Percentiles rank a stretch among this genome's conserved stretches.
These are phyloP conservation scores for Cyrtonyx montezumae DNA, from an alignment of 2,113 vertebrate species.

Conservation along the genomic window DNA sequence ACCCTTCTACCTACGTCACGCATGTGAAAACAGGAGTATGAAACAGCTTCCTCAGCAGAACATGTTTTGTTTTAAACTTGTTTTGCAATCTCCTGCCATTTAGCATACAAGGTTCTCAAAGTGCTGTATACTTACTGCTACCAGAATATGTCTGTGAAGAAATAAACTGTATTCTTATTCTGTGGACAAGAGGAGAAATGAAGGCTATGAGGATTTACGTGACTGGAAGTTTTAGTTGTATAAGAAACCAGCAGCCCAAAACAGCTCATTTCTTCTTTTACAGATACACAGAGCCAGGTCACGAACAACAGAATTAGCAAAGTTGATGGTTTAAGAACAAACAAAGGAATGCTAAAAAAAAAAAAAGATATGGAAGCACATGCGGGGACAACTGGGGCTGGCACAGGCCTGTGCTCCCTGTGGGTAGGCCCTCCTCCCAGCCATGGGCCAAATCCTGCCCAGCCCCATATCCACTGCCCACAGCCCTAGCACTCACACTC, in stretches of 20 bases:
- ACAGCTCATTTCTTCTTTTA: background rate
- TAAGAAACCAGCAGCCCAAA: background rate
- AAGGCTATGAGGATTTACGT: background rate
- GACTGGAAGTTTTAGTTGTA: background rate
- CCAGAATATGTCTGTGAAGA: background rate
- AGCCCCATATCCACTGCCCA: background rate
- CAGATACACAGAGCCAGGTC: background rate
- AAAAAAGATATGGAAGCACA: background rate
- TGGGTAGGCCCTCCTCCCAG: too few relatives aligned
- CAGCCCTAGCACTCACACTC: background rate
- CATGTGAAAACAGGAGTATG: background rate
- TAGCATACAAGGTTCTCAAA: background rate
- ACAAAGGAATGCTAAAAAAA: background rate
- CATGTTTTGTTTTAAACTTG: background rate
- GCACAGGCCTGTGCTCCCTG: rapidly evolving
- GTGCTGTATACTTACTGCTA: background rate
- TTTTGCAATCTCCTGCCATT: background rate
- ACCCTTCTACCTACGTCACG: background rate
- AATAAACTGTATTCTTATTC: background rate
- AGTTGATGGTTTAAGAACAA: background rate
- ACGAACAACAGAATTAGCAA: rapidly evolving
- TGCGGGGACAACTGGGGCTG: background rate
- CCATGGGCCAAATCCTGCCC: background rate
- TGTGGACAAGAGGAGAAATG: background rate
- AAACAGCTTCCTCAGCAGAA: background rate